Percentiles rank a stretch among this genome's conserved stretches.
Evolutionary conservation across 1,140 invertebrate species (phyloP).

Genomic region (Macrostomum lignano): DNA sequence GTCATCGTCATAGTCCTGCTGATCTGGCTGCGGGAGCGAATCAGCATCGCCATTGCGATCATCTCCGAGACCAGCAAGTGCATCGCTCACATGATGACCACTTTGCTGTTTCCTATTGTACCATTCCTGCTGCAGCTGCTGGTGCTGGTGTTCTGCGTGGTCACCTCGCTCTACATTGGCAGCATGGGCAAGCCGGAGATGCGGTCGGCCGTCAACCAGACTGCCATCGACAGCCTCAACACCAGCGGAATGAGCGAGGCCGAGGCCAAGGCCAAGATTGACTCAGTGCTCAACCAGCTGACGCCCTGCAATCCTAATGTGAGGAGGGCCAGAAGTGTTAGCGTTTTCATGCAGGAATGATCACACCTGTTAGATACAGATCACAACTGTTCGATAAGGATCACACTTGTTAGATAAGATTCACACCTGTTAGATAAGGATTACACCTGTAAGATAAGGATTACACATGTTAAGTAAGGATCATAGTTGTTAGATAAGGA

Average conservation of each 20-base stretch:
- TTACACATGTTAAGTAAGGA: too few species aligned
- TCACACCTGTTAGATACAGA: too few species aligned
- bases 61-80: constrained; percentile 50
- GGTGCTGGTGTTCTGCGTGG: constrained; percentile 40
- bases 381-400: too few species aligned
- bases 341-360: constrained; percentile 4
- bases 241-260: too few species aligned
- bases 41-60: constrained; percentile 56
- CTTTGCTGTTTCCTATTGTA: constrained; percentile 59
- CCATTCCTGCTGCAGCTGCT: constrained; percentile 52
- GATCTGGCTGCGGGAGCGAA: constrained; percentile 51
- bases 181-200: constrained; percentile 13
- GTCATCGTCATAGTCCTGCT: constrained; percentile 37
- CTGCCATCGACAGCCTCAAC: too few species aligned
- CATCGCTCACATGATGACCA: constrained; percentile 47
- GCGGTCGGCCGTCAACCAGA: constrained; percentile 10
- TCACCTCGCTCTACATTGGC: constrained; percentile 37
- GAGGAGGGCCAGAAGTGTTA: constrained; percentile 1
- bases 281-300: constrained; percentile 2
- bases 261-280: background rate
- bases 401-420: too few species aligned
- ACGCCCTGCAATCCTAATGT: constrained; percentile 1
- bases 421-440: too few species aligned
- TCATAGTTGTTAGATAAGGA: too few species aligned
- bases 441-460: too few species aligned